These are phyloP conservation scores for Montipora cactus DNA, from an alignment of 64 coral and sea anemone genomes.

Conservation along the genomic window DNA sequence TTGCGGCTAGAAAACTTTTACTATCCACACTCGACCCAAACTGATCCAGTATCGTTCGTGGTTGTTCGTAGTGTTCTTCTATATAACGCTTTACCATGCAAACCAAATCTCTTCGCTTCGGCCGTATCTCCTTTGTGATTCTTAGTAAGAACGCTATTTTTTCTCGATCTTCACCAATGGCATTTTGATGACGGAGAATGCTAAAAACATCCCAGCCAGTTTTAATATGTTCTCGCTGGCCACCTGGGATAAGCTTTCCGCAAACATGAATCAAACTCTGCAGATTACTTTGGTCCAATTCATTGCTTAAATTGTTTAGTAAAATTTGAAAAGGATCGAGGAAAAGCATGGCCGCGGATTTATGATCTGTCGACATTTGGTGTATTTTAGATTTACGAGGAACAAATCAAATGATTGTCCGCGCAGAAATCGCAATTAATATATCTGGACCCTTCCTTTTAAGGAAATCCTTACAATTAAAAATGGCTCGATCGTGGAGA, in stretches of 20 bases:
- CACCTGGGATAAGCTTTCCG: constrained; percentile 38
- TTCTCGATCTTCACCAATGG: constrained; percentile 55
- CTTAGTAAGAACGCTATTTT: constrained; percentile 48
- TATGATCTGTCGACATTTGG: not conserved
- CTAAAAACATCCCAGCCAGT: constrained; percentile 65
- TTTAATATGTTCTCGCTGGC: constrained; percentile 57
- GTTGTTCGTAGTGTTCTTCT: constrained; percentile 1
- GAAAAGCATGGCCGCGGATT: not conserved
- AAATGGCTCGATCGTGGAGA: too few relatives aligned
- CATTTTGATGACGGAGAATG: constrained; percentile 54
- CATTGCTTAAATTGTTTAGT: constrained; percentile 71
- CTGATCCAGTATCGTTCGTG: not conserved
- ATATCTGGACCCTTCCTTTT: too few relatives aligned
- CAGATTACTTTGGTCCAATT: constrained; percentile 60
- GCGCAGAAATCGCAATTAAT: too few relatives aligned
- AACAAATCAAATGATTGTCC: too few relatives aligned
- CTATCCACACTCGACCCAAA: not conserved
- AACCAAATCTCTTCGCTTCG: constrained; percentile 73
- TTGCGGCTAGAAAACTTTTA: not conserved
- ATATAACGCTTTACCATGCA: constrained; percentile 58
- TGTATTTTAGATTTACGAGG: too few relatives aligned
- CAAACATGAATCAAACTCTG: constrained; percentile 70
- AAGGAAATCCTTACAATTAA: too few relatives aligned
- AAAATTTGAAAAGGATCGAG: constrained; percentile 66
- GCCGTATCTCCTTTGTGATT: constrained; percentile 49